Percentiles rank a stretch among this genome's conserved stretches.
These are phyloP conservation scores for Aspidiotus rigidus DNA, from an alignment of 2,888 invertebrate species.

Conservation along the genomic window DNA sequence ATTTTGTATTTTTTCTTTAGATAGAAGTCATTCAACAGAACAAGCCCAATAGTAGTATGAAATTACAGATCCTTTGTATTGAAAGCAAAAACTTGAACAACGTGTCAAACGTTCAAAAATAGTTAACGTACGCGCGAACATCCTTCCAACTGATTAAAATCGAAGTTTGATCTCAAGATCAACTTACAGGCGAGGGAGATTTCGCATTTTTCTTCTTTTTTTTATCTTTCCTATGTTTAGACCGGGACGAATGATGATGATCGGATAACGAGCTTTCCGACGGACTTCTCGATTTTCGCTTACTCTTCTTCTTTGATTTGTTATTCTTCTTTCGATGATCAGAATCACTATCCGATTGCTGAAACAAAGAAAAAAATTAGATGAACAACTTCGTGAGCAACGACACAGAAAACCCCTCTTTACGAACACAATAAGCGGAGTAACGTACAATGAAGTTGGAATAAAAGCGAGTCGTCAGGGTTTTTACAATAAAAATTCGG, in stretches of 20 bases:
- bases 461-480: too few relatives aligned
- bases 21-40: too few relatives aligned
- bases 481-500: too few relatives aligned
- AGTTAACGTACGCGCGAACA: too few relatives aligned
- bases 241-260: slow-evolving; percentile 42
- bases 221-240: slow-evolving; percentile 47
- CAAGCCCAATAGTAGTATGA: too few relatives aligned
- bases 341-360: slow-evolving; percentile 42
- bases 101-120: background rate
- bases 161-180: slow-evolving; percentile 24
- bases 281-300: slow-evolving; percentile 49
- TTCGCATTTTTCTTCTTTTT: slow-evolving; percentile 46
- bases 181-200: slow-evolving; percentile 45
- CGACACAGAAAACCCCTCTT: background rate
- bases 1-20: too few relatives aligned
- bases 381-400: background rate
- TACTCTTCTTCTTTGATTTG: slow-evolving; percentile 60
- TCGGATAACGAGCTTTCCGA: slow-evolving; percentile 42
- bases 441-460: too few relatives aligned
- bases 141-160: too few relatives aligned
- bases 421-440: too few relatives aligned
- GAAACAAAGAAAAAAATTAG: slow-evolving; percentile 16
- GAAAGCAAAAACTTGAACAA: background rate
- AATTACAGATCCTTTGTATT: too few relatives aligned
- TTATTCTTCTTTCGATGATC: slow-evolving; percentile 45